Evolutionary conservation across 2,797 vertebrate species (phyloP), one percentile per base, ranked within the genome.

Genomic region (Loriculus beryllinus): DNA sequence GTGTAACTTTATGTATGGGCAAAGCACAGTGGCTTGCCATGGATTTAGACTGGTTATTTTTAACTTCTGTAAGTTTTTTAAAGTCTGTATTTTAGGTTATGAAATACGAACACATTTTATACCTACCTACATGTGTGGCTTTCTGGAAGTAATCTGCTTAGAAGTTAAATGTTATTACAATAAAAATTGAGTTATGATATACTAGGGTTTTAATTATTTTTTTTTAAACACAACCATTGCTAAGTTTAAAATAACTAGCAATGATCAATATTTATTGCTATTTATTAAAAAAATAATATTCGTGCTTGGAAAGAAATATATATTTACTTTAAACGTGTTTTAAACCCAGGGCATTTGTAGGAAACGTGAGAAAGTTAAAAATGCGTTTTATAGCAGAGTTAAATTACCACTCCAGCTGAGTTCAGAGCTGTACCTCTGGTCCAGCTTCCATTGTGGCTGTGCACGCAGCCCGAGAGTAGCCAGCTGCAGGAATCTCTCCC

Each of bases 391-490:
- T 42, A 69, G 12, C n/a, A 25, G 31, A 23, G 33, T n/a, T 35
- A 31, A 11, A 5, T 43, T n/a, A 11, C 4, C 29, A 15, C 1
- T 26, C 7, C 18, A 40, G 35, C 4, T 7, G 11, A 22, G 28
- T 29, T 74, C 14, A 48, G 62, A 84, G 54, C 56, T 42, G 35
- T 14, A 18, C 45, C 42, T 40, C 10, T 0, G 2, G 13, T 9
- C 37, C 8, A 2, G 14, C 29, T 48, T 48, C 59, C 37, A 3
- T 4, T 0, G 2, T 2, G 23, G 45, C 23, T 64, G 33, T n/a
- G 18, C 37, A 13, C 2, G 4, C 45, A 77, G 29, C 35, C 19
- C 28, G 0, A 0, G 25, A 59, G n/a, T 4, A 39, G n/a, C 29
- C 19, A 14, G 17, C 15, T 20, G 23, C 39, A 22, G 49, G 25